A percentile compares a stretch with the other conserved stretches of the same genome.
phyloP scores from a whole-genome alignment of 2,888 invertebrate species.

The Plebejus melissa region DNA sequence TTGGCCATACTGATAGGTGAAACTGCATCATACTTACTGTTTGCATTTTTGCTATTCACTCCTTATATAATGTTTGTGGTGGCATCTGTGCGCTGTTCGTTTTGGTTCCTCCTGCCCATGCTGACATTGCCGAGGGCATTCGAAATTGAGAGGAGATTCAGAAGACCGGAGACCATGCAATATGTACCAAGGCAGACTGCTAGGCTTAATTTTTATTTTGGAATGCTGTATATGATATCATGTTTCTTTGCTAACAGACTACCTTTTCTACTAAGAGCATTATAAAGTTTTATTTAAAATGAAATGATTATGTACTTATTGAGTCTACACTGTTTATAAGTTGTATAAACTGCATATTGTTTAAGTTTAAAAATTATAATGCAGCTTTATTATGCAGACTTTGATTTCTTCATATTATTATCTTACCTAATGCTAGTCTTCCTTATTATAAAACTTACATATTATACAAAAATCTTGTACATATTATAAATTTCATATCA shows the following conservation, averaged over 20 bases:
- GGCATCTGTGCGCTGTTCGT: conserved; percentile 88
- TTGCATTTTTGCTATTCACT: conserved; percentile 92
- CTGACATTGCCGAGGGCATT: conserved; percentile 93
- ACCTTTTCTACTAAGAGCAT: conserved; percentile 75
- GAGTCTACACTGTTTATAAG: conserved; percentile 34
- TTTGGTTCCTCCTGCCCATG: conserved; percentile 93
- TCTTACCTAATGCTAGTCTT: conserved; percentile 25
- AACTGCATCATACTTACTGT: conserved; percentile 93
- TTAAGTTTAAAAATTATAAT: conserved; percentile 21
- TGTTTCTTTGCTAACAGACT: conserved; percentile 84
- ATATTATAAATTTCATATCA: background rate
- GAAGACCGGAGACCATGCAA: conserved; percentile 87
- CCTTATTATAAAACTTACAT: background rate
- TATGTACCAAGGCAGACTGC: conserved; percentile 93
- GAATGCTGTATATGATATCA: conserved; percentile 91
- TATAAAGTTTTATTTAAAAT: conserved; percentile 31
- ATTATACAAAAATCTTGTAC: background rate
- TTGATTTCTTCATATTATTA: background rate
- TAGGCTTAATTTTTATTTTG: conserved; percentile 93
- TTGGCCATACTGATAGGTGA: conserved; percentile 95
- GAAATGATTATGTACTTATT: conserved; percentile 40
- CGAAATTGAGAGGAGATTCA: conserved; percentile 92
- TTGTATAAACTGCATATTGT: background rate
- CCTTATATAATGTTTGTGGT: conserved; percentile 95
- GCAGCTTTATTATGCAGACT: conserved; percentile 17